A percentile compares a stretch with the other conserved stretches of the same genome.
Evolutionary conservation across 2,113 vertebrate species (phyloP).

Genomic region (Haemorhous mexicanus): DNA sequence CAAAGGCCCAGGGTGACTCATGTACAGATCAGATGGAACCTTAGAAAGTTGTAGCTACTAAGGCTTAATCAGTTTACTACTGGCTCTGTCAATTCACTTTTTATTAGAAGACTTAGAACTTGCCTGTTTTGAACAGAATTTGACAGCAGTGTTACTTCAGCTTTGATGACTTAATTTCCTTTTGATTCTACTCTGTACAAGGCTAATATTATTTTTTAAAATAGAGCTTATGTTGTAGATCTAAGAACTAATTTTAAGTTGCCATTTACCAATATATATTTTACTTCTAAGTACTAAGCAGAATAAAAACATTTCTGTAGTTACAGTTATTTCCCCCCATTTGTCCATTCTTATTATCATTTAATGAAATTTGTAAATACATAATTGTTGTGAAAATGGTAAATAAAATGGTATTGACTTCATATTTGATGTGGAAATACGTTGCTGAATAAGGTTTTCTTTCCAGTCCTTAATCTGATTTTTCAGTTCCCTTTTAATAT

Average conservation of each 20-base stretch:
- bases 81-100: background rate
- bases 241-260: background rate
- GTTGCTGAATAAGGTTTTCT: background rate
- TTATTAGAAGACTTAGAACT: background rate
- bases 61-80: constrained; percentile 13
- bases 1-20: background rate
- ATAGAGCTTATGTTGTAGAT: background rate
- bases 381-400: background rate
- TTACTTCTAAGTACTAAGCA: background rate
- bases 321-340: background rate
- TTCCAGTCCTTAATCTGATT: background rate
- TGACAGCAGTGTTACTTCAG: background rate
- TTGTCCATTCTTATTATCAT: background rate
- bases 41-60: background rate
- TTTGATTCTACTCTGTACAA: background rate
- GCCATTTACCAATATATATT: background rate
- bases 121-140: background rate
- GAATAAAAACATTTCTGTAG: background rate
- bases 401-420: background rate
- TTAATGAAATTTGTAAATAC: background rate
- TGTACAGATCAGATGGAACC: constrained; percentile 10
- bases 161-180: background rate
- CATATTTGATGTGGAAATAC: background rate
- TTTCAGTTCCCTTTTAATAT: background rate
- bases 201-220: background rate